Conservation (phyloP, 2,797 vertebrate genomes). For the Acrocephalus scirpaceus region DNA sequence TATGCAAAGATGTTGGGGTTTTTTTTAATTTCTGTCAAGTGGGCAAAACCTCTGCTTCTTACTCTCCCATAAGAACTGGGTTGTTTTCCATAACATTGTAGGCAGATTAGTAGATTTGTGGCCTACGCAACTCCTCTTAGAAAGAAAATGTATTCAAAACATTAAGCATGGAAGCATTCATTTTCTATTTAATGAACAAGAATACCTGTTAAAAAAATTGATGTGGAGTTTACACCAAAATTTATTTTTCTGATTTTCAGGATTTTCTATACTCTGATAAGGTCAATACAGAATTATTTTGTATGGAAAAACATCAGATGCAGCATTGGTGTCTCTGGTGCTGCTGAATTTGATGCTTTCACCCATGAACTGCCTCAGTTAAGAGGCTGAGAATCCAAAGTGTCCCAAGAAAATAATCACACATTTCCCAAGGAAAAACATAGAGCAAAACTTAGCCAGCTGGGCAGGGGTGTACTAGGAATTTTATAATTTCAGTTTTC, state of each 20-base stretch:
- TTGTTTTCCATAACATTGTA: neutral
- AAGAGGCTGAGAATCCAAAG: neutral
- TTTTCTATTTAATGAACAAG: neutral
- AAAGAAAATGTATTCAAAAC: neutral
- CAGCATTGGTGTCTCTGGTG: neutral
- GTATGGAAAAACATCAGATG: neutral
- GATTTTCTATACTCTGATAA: neutral
- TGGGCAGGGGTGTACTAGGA: neutral
- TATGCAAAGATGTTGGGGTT: fast-evolving
- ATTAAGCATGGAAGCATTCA: fast-evolving
- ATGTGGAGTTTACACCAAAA: neutral
- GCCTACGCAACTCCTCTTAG: neutral
- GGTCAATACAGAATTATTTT: neutral
- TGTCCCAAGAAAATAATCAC: neutral
- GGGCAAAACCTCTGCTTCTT: neutral
- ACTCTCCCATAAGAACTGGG: neutral
- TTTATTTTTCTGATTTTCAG: neutral
- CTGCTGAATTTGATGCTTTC: neutral
- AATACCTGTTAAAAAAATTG: neutral
- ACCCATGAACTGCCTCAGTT: neutral
- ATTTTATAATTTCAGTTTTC: neutral
- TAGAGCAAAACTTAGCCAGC: neutral
- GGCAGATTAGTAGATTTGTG: neutral
- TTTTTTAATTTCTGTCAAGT: neutral
- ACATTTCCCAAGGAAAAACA: neutral